Evolutionary conservation across 1,140 invertebrate species (phyloP).

Genomic region (Augochlora pura): DNA sequence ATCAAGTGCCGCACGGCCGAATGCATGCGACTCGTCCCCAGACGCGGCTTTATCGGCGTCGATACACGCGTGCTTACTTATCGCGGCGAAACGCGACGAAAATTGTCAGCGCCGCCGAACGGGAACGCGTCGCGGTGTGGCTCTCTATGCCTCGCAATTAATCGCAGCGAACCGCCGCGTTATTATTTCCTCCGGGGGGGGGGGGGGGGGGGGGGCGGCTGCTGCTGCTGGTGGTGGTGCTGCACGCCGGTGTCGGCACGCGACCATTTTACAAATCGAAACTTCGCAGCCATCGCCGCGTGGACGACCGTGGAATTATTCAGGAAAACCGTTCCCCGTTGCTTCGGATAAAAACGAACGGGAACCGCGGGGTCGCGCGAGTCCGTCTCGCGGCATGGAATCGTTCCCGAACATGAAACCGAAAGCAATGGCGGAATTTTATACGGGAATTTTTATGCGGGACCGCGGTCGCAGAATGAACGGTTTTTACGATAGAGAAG

Average conservation of each 20-base stretch:
- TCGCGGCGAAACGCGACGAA: conserved; percentile 2
- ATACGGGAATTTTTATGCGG: too few relatives aligned
- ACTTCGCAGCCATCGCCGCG: background rate
- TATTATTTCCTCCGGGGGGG: background rate
- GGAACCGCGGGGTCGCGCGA: too few relatives aligned
- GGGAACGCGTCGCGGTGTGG: too few relatives aligned
- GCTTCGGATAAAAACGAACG: background rate
- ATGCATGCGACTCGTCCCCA: background rate
- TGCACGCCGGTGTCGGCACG: background rate
- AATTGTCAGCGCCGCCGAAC: background rate
- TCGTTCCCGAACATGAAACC: too few relatives aligned
- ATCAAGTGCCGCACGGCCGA: background rate
- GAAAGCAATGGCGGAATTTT: too few relatives aligned
- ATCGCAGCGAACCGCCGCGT: background rate
- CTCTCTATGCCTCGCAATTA: conserved; percentile 8
- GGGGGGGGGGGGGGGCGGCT: too few relatives aligned
- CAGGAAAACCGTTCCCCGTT: background rate
- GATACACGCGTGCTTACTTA: conserved; percentile 4
- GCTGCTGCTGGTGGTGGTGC: too few relatives aligned
- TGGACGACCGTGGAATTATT: background rate
- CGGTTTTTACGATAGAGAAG: too few relatives aligned
- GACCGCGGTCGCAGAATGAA: too few relatives aligned
- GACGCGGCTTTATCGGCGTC: conserved; percentile 6
- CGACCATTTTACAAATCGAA: conserved; percentile 1
- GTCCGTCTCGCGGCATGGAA: too few relatives aligned